Conservation (phyloP, 2,113 vertebrate genomes). For the Notechis scutatus region DNA sequence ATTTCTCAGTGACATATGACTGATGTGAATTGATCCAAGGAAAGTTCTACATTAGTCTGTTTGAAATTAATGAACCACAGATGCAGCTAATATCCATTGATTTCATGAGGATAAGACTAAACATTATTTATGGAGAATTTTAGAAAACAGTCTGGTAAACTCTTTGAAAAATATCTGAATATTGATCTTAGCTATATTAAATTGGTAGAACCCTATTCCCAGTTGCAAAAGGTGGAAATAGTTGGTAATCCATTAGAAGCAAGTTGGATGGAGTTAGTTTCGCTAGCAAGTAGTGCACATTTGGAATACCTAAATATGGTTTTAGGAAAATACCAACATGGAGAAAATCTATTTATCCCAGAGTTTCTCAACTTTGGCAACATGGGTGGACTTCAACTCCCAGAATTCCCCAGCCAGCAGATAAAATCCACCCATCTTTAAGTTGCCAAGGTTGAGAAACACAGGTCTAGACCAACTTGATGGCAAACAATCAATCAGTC, state of each 20-base stretch:
- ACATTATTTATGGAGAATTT: not conserved
- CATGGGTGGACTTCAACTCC: not conserved
- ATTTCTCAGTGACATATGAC: not conserved
- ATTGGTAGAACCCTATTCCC: not conserved
- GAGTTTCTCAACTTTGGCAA: not conserved
- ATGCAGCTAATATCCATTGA: not conserved
- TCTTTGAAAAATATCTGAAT: not conserved
- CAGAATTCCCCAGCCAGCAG: not conserved
- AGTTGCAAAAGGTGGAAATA: not conserved
- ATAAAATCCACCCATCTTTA: not conserved
- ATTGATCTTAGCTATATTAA: not conserved
- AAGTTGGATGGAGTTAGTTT: not conserved
- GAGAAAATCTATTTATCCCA: not conserved
- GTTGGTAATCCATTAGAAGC: not conserved
- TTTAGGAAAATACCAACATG: not conserved
- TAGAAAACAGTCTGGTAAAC: not conserved
- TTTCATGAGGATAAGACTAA: not conserved
- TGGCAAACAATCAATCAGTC: not conserved
- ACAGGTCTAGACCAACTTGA: not conserved
- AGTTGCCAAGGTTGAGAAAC: not conserved
- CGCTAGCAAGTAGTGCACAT: not conserved
- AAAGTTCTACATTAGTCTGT: not conserved
- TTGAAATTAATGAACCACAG: not conserved
- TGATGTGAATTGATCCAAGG: not conserved
- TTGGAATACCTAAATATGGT: not conserved